Evolutionary conservation across 2,888 invertebrate species (phyloP), one percentile per base, ranked within the genome.

Genomic region (Tanypteryx hageni): DNA sequence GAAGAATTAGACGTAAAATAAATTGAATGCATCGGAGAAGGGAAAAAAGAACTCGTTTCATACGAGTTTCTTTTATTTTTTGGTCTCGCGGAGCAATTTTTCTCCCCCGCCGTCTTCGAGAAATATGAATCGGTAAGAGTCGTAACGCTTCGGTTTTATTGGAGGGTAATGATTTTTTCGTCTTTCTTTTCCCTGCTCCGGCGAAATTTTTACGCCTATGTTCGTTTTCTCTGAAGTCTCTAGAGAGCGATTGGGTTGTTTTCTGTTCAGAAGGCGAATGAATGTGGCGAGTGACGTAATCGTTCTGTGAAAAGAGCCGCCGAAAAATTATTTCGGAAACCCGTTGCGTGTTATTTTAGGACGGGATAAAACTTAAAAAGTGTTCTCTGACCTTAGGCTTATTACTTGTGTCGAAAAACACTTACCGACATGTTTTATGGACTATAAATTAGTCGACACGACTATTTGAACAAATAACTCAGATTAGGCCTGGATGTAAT

Each of bases 131-230:
- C 76, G 76, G 76, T 76, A 22, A 22, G 16, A 22, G 76, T 76
- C 76, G 76, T 76, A 76, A 76, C 27, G 76, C 76, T 76, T 76
- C 76, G 76, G 27, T 76, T 76, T 76, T 76, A 76, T 27, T 22
- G 76, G 11, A 8, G 9, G 5, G 0, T 22, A 27, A 76, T 10
- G 22, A 18, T 27, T 76, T 27, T 76, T 76, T 27, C 11, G 22
- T 2, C 2, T 27, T 18, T n/a, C 10, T 76, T 76, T 76, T 76
- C 27, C 27, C 27, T 5, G 22, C 76, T 22, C 22, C 76, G 76
- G 76, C 27, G 22, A 76, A 76, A 27, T 22, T 76, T 76, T 76
- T 22, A 22, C 76, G 76, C 76, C 13, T 76, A 27, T 27, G 76
- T 27, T 44, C 22, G 76, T 27, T 76, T 27, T 76, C n/a, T 10